Evolutionary conservation across 2,888 invertebrate species (phyloP).

Genomic region (Drosophila borealis): DNA sequence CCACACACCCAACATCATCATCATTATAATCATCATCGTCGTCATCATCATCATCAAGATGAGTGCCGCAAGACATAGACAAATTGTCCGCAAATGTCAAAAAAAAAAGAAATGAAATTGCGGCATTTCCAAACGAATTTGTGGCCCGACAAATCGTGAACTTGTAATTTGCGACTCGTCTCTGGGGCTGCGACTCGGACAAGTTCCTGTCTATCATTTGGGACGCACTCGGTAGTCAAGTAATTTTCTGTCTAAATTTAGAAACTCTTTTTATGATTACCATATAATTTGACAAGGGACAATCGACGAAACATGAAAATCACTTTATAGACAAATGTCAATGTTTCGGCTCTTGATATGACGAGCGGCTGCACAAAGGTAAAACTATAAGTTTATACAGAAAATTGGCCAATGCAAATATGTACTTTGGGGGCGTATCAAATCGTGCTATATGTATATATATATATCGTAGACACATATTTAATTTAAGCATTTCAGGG

Average conservation of each 20-base stretch:
- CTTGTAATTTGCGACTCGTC: constrained; percentile 69
- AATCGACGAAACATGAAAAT: constrained; percentile 20
- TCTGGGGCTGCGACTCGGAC: constrained; percentile 1
- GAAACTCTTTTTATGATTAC: constrained; percentile 37
- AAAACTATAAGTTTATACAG: constrained; percentile 28
- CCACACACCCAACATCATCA: constrained; percentile 15
- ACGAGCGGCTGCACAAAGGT: background rate
- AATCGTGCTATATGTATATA: constrained; percentile 31
- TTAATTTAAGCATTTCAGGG: constrained; percentile 24
- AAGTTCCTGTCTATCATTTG: constrained; percentile 41
- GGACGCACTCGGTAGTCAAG: constrained; percentile 8
- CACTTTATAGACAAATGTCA: constrained; percentile 28
- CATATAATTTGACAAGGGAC: constrained; percentile 37
- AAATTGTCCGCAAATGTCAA: constrained; percentile 63
- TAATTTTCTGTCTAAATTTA: constrained; percentile 56
- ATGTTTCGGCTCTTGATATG: constrained; percentile 25
- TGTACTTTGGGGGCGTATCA: constrained; percentile 33
- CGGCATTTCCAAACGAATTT: constrained; percentile 69
- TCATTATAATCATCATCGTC: constrained; percentile 33
- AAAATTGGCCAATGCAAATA: background rate
- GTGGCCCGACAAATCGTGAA: constrained; percentile 66
- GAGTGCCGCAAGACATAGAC: constrained; percentile 51
- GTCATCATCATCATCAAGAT: constrained; percentile 28
- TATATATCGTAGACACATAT: constrained; percentile 7
- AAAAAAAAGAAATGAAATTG: constrained; percentile 58